These are phyloP conservation scores for Sminthopsis crassicaudata DNA, from an alignment of 2,113 vertebrate genomes.

Conservation along the genomic window DNA sequence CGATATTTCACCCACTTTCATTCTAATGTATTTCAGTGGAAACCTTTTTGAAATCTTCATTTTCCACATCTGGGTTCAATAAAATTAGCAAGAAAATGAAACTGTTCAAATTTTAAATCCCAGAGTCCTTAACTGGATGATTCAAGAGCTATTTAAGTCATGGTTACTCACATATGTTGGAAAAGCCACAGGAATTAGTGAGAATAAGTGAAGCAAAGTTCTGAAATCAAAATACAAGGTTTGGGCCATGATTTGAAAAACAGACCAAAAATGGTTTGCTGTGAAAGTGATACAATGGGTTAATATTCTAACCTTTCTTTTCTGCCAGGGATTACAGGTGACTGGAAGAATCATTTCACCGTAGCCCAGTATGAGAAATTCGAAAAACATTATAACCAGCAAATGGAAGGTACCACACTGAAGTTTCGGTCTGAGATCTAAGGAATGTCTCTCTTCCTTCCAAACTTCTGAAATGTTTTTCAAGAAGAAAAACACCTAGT, in stretches of 20 bases:
- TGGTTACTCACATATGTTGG: neutral
- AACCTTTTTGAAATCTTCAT: neutral
- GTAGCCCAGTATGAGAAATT: constrained; percentile 81
- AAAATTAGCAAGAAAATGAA: neutral
- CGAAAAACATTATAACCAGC: constrained; percentile 72
- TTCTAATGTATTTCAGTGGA: neutral
- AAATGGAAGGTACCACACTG: constrained; percentile 75
- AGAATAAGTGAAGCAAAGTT: neutral
- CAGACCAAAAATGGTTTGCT: neutral
- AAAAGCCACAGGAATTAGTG: neutral
- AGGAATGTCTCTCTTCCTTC: neutral
- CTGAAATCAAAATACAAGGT: neutral
- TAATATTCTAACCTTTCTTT: neutral
- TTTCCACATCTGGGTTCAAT: neutral
- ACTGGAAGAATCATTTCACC: constrained; percentile 85
- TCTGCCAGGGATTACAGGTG: constrained; percentile 74
- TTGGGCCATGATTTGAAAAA: neutral
- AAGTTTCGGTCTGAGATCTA: constrained; percentile 75
- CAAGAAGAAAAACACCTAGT: neutral
- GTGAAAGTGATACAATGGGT: neutral
- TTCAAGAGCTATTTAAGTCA: neutral
- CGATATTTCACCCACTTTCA: neutral
- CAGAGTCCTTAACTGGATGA: neutral
- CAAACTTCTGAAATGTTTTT: neutral
- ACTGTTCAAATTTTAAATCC: neutral